Evolutionary conservation across 2,113 vertebrate species (phyloP), one percentile per base, ranked within the genome.

Genomic region (Fulmarus glacialis): DNA sequence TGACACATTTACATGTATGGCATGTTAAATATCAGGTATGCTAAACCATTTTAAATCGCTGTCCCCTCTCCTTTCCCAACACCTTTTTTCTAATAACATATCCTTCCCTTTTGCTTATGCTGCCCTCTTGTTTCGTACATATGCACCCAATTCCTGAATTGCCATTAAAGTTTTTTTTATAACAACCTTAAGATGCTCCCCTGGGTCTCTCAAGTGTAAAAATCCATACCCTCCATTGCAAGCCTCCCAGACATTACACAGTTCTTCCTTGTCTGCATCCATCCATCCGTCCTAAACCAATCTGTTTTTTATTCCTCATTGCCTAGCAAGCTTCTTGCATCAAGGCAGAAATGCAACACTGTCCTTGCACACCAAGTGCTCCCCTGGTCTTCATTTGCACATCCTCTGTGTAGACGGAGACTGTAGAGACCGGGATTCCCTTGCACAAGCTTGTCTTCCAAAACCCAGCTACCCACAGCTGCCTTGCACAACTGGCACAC

Each of bases 361-460:
- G 9, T 21, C 13, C 22, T 95, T 81, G 23, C 4, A 36, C 12
- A 73, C 15, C 40, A 89, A 68, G 45, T 12, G 10, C 12, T 73
- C 32, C 64, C 10, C 5, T 40, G 14, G 12, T 34, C 42, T 87
- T 63, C 24, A 45, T 87, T 91, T 82, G 63, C 56, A 42, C 11
- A 45, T 34, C 16, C 6, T 79, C 42, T 47, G 6, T 13, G 5
- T 58, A 66, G 34, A 52, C 0, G 0, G 13, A 93, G 38, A 50
- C 15, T 52, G 13, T 30, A 88, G 26, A 71, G 8, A 52, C 13
- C 4, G 2, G 11, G 30, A 64, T 72, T 63, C 14, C 17, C 8
- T 34, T 18, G 40, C 15, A 40, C 8, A 64, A 84, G 2, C 5
- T n/a, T 55, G 10, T 42, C 29, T 91, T 84, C 38, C 42, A 58